Base-by-base conservation (phyloP, 2,113 vertebrate genomes). In the Cheirogaleus medius region DNA sequence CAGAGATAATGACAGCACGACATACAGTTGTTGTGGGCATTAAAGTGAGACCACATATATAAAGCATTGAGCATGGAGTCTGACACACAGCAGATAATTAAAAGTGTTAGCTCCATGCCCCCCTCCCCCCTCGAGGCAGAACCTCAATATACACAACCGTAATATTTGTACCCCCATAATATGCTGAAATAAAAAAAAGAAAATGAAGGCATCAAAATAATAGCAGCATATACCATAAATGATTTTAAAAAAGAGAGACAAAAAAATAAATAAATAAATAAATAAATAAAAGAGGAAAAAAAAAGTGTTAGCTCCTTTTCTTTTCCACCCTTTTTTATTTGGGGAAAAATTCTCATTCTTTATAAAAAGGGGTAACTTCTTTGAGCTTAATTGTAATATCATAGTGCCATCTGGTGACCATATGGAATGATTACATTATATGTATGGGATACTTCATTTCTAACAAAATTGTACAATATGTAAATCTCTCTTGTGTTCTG, bases 401-500 rank as follows among this genome's bases (percentile, higher is more conserved):
- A 87, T 80, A 97, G 96, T 97, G 98, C 97, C 98, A 98, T 96
- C 98, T 98, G 91, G 86, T 97, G 98, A 97, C 91, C 58, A 91
- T 69, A 74, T 52, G 73, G 15, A 94, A 88, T n/a, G 94, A 96
- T 95, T 97, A 91, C 96, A 97, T 78, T 91, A 74, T 29, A 44
- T 90, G 27, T 34, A 56, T 25, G 42, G 10, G 29, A 60, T 47
- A n/a, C 5, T 56, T 81, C 8, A 73, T 85, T 90, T 92, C 58
- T 86, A 58, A 94, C n/a, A 92, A 82, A 80, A 44, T 44, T 91
- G 20, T 37, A 73, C 15, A 27, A 11, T 44, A 68, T 80, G 15
- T 63, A 44, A 82, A 92, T 76, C 17, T 87, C 10, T 60, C 69
- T 13, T 90, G 44, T 71, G 23, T 68, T 60, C 47, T 78, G 47